phyloP scores from a whole-genome alignment of 2,888 invertebrate species.

The Leptothorax acervorum region DNA sequence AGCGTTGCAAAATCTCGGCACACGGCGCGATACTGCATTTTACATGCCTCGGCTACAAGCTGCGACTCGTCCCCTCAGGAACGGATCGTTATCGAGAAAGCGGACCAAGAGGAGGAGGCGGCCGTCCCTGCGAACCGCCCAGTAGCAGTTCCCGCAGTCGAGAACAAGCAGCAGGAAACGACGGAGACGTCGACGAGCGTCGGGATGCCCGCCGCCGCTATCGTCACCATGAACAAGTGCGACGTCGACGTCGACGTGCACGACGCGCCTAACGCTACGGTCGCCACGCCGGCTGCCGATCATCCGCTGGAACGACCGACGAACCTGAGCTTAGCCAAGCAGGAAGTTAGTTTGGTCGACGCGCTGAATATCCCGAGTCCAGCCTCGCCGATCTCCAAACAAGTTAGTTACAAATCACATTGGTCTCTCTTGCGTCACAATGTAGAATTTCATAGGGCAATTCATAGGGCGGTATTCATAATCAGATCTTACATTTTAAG shows the following conservation, averaged over 20 bases:
- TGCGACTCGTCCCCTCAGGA: constrained; percentile 76
- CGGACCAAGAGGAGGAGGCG: constrained; percentile 64
- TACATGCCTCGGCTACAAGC: constrained; percentile 65
- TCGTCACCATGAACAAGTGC: constrained; percentile 54
- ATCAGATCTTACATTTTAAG: too few relatives aligned
- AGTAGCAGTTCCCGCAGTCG: constrained; percentile 69
- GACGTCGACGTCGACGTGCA: constrained; percentile 59
- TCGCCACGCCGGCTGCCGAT: constrained; percentile 21
- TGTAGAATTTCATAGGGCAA: neutral
- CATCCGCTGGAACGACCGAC: constrained; percentile 72
- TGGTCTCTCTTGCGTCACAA: neutral
- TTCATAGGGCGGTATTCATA: too few relatives aligned
- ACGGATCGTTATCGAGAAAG: constrained; percentile 76
- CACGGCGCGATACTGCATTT: constrained; percentile 64
- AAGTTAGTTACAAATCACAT: constrained; percentile 51
- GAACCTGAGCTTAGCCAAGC: constrained; percentile 73
- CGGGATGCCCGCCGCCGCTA: constrained; percentile 47
- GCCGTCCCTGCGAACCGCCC: constrained; percentile 63
- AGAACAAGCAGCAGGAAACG: constrained; percentile 67
- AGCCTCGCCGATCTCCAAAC: constrained; percentile 78
- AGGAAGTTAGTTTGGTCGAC: constrained; percentile 62
- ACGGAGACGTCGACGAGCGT: constrained; percentile 61
- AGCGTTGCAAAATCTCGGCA: constrained; percentile 80
- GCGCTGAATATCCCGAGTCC: constrained; percentile 75
- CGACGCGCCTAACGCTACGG: constrained; percentile 55